Percentiles rank a stretch among this genome's conserved stretches.
These are phyloP conservation scores for Lordiphosa fenestrarum DNA, from an alignment of 2,888 invertebrate genomes.

Conservation along the genomic window DNA sequence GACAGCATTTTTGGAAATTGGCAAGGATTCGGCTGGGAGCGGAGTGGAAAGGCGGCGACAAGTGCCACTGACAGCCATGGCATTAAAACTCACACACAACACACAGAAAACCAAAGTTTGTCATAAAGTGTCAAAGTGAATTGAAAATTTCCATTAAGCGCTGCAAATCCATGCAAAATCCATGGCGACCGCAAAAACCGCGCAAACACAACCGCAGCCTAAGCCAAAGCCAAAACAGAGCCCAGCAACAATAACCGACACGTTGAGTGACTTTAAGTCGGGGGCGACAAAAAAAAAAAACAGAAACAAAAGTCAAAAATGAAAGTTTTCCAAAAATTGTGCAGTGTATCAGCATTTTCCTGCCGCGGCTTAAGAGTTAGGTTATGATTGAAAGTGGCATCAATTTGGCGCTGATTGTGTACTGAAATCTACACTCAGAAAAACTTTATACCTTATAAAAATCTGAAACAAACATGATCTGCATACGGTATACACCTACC, in stretches of 20 bases:
- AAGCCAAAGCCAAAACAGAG: constrained; percentile 22
- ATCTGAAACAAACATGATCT: too few relatives aligned
- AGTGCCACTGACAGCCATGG: constrained; percentile 51
- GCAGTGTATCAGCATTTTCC: too few relatives aligned
- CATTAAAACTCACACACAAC: constrained; percentile 45
- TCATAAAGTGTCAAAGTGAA: constrained; percentile 73
- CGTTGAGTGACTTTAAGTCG: too few relatives aligned
- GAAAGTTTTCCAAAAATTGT: too few relatives aligned
- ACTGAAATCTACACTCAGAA: too few relatives aligned
- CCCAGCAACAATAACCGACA: constrained; percentile 13
- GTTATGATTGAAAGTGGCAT: too few relatives aligned
- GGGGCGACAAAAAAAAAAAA: constrained; percentile 3
- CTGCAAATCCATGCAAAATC: constrained; percentile 55
- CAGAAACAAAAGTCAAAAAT: neutral
- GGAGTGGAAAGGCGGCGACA: constrained; percentile 17
- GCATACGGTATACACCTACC: too few relatives aligned
- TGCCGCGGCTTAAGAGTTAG: too few relatives aligned
- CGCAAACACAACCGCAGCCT: constrained; percentile 42
- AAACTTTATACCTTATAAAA: too few relatives aligned
- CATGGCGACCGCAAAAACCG: constrained; percentile 58
- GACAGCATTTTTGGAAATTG: constrained; percentile 66
- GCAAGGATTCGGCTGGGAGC: constrained; percentile 30
- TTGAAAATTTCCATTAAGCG: constrained; percentile 72
- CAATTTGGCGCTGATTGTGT: too few relatives aligned
- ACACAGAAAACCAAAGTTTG: constrained; percentile 64